Percentiles rank a stretch among this genome's conserved stretches.
phyloP scores from a whole-genome alignment of 2,113 vertebrate genomes.

The Apteryx mantelli region DNA sequence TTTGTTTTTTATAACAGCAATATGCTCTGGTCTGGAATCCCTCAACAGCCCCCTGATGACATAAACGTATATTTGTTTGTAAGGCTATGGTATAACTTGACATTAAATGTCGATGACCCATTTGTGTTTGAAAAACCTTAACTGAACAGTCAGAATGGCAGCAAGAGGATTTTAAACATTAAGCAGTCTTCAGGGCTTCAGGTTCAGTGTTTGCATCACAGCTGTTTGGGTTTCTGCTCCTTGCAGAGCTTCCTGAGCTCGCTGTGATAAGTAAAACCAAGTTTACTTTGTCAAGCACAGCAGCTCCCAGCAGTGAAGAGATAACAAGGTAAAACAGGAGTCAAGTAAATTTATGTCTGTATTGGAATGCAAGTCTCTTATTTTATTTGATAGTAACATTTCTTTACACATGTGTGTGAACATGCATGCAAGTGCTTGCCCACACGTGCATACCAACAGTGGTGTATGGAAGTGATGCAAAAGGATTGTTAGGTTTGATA shows the following conservation, averaged over 20 bases:
- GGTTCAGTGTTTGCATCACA: slow-evolving; percentile 45
- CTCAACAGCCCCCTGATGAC: neutral
- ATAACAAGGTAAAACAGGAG: slow-evolving; percentile 71
- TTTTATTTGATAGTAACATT: slow-evolving; percentile 28
- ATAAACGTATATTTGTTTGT: slow-evolving; percentile 35
- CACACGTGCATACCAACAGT: neutral
- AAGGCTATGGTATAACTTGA: neutral
- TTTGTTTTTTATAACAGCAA: neutral
- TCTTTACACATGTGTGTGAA: neutral
- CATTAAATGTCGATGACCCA: neutral
- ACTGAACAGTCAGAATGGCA: slow-evolving; percentile 15
- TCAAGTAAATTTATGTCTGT: slow-evolving; percentile 19
- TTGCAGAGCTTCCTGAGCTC: slow-evolving; percentile 80
- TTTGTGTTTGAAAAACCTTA: slow-evolving; percentile 47
- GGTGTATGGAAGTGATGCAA: neutral
- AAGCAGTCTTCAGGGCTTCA: slow-evolving; percentile 46
- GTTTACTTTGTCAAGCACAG: slow-evolving; percentile 85
- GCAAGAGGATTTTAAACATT: slow-evolving; percentile 6
- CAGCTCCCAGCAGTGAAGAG: slow-evolving; percentile 80
- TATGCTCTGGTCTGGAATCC: neutral
- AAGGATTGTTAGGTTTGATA: neutral
- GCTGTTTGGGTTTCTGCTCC: slow-evolving; percentile 74
- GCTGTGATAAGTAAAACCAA: slow-evolving; percentile 86
- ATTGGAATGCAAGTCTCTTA: neutral
- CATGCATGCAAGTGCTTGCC: rapidly evolving